Base-by-base conservation (phyloP, 2,888 invertebrate species). In the Orchesellides sinensis region DNA sequence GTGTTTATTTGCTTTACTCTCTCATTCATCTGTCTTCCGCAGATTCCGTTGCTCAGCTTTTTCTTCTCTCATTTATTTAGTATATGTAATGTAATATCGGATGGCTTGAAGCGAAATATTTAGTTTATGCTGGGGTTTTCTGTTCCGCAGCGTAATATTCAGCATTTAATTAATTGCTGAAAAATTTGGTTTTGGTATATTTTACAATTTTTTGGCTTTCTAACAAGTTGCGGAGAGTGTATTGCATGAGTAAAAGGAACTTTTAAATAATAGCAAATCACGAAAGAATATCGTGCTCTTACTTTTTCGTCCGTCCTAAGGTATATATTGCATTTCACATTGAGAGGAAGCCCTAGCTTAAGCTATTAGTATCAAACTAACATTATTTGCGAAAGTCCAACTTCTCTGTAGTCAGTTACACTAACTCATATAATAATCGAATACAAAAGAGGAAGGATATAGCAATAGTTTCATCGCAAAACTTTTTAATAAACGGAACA, bases 401-500 rank as follows among this genome's bases (percentile, higher is more conserved):
- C 25, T 63, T 23, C 63, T 19, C 40, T 29, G 59, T 59, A 32
- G 35, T 63, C 63, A 40, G 4, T 59, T 59, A 25, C 27, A 56
- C 59, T 59, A 5, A n/a, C 21, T 54, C 21, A 25, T 29, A 29
- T 29, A 59, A 59, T 8, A 59, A 59, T 29, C 1, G 40, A 14
- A 63, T 21, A n/a, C 63, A 29, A 63, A 40, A 27, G 56, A 23
- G 23, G 65, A 40, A 40, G 14, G 40, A 40, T 21, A 32, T 1
- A 27, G 66, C 27, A 69, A 61, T 70, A 79, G 63, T 79, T 70
- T 61, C 78, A 78, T 59, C 69, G 63, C 69, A 80, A 80, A 80
- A 80, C 79, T 80, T 80, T 80, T 80, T 80, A 72, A 72, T 80
- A 80, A 79, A 72, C 79, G 79, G 65, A 80, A 80, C 72, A 80